Base-by-base conservation (phyloP, 2,888 invertebrate genomes). In the Scaeva pyrastri region DNA sequence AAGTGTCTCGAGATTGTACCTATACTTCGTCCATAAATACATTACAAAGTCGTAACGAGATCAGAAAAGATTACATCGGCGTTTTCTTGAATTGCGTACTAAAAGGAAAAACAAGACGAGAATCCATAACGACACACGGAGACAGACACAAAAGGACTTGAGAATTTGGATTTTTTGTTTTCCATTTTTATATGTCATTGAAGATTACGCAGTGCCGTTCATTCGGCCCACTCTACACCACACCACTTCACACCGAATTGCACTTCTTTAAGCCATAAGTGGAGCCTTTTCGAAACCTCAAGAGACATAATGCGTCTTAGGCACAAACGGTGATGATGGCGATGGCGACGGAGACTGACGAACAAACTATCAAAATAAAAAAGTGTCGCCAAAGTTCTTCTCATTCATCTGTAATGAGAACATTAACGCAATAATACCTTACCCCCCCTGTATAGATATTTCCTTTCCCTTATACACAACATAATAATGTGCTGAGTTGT, bases 331-430 rank as follows among this genome's bases (percentile, higher is more conserved):
- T 45, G 64, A 64, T 36, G 56, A 50, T 60, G 14, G 1, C 31
- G 8, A 31, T n/a, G n/a, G n/a, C n/a, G 6, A 31, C 31, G 31
- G 31, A 2, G 31, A 31, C 31, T 5, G 31, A 31, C 39, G 5
- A 21, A 21, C n/a, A 16, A 14, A 39, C 39, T 7, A 62, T 16
- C 6, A 10, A 58, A 39, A 50, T 11, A 78, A 83, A 83, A 83
- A 71, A 79, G 64, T 80, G 84, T 84, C 84, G 84, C 84, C 84
- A 80, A 66, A 80, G 80, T 80, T 84, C 75, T 71, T 80, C 74
- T 75, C 80, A 80, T 80, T 80, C 84, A 80, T 84, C 84, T 80
- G 64, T 84, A 84, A 84, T 84, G 75, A 75, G 75, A 52, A 80
- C 66, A 80, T 75, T 84, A 80, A 80, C 84, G 84, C 84, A 75